phyloP scores from a whole-genome alignment of 2,888 invertebrate genomes.

The Pristionchus mayeri region DNA sequence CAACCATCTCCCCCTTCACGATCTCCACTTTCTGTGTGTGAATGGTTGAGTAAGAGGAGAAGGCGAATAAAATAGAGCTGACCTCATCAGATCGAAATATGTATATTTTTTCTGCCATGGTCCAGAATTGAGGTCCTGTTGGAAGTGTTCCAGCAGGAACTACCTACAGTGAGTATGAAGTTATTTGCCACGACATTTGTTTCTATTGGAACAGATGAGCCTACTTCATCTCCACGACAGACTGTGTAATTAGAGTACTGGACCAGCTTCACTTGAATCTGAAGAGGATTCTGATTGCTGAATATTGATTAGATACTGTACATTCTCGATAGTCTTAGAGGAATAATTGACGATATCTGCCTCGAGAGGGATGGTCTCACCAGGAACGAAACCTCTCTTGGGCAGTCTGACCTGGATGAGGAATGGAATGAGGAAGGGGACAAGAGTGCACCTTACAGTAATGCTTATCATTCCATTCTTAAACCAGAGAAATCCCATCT shows the following conservation, averaged over 20 bases:
- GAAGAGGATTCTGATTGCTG: not conserved
- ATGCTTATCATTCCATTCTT: conserved; percentile 55
- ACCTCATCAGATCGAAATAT: conserved; percentile 16
- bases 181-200: no score
- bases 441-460: conserved; percentile 48
- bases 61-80: not conserved
- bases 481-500: conserved; percentile 58
- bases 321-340: conserved; percentile 40
- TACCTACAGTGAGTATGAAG: no score
- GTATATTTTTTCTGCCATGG: not conserved
- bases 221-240: conserved; percentile 22
- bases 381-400: conserved; percentile 60
- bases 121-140: not conserved
- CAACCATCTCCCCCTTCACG: not conserved
- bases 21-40: conserved; percentile 46
- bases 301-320: not conserved
- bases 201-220: not conserved
- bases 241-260: conserved; percentile 36
- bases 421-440: not conserved
- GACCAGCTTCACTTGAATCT: conserved; percentile 44
- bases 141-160: no score
- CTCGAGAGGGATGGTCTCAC: conserved; percentile 54
- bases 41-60: not conserved
- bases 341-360: conserved; percentile 55
- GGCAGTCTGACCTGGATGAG: conserved; percentile 8